Conservation (phyloP, 2,888 invertebrate species). For the Linnaemya tessellans region DNA sequence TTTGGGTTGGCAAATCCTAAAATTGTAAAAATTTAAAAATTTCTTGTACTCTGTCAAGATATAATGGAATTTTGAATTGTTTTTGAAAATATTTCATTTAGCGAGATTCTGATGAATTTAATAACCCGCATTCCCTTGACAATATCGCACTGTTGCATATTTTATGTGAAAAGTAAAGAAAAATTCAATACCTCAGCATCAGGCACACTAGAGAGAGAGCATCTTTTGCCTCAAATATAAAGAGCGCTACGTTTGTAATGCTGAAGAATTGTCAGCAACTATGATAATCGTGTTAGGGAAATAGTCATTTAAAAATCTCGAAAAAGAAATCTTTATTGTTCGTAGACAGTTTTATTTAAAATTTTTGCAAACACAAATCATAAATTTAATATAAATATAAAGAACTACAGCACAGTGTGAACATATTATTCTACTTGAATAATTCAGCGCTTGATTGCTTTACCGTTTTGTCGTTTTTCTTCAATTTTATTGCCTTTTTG, state of each 20-base stretch:
- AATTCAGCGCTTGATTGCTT: conserved; percentile 9
- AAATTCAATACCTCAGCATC: background rate
- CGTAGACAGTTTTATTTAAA: no score
- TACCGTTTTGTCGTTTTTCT: background rate
- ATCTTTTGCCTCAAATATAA: background rate
- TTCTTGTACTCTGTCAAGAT: background rate
- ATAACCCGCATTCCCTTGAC: conserved; percentile 64
- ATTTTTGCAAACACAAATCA: no score
- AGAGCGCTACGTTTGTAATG: background rate
- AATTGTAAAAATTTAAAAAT: background rate
- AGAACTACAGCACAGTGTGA: conserved; percentile 20
- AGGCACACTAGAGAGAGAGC: background rate
- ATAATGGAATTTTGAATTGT: background rate
- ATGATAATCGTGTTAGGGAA: background rate
- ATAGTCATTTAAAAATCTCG: background rate
- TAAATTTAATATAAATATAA: no score
- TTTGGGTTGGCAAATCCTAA: background rate
- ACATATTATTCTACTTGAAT: background rate
- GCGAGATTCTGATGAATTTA: conserved; percentile 46
- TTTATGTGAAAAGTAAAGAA: conserved; percentile 1
- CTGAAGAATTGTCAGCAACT: background rate
- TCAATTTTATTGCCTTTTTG: background rate
- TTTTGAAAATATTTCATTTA: conserved; percentile 38
- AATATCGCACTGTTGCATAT: conserved; percentile 40
- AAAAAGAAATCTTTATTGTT: no score